Evolutionary conservation across 2,888 invertebrate genomes (phyloP).

Genomic region (Lysandra coridon): DNA sequence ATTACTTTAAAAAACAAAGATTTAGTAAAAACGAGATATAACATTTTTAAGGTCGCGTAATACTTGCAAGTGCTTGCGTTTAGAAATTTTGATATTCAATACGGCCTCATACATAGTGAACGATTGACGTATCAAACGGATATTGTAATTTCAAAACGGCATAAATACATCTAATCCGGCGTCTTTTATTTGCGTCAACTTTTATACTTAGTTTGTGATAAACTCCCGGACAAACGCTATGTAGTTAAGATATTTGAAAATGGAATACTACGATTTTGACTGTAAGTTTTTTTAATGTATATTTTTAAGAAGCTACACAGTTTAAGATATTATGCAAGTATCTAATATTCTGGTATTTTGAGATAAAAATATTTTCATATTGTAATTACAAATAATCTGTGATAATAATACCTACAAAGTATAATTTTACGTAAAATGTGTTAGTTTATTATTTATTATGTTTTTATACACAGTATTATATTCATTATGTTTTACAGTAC

Average conservation of each 20-base stretch:
- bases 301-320: neutral
- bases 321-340: neutral
- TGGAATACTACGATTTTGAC: constrained; percentile 42
- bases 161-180: constrained; percentile 51
- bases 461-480: neutral
- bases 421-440: neutral
- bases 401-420: neutral
- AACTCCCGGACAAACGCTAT: neutral
- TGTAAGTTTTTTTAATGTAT: constrained; percentile 36
- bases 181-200: constrained; percentile 40
- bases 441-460: neutral
- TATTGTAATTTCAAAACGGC: constrained; percentile 71
- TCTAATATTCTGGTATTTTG: neutral
- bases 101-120: constrained; percentile 59
- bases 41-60: neutral
- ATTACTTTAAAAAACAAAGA: neutral
- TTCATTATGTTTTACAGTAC: neutral
- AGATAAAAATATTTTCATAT: neutral
- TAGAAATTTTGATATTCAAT: constrained; percentile 62
- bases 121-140: constrained; percentile 50
- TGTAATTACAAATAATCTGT: neutral
- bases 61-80: constrained; percentile 35
- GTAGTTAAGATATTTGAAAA: constrained; percentile 31
- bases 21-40: neutral
- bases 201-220: constrained; percentile 10